These are phyloP conservation scores for Drosophila pseudotakahashii DNA, from an alignment of 2,888 invertebrate genomes.

Conservation along the genomic window DNA sequence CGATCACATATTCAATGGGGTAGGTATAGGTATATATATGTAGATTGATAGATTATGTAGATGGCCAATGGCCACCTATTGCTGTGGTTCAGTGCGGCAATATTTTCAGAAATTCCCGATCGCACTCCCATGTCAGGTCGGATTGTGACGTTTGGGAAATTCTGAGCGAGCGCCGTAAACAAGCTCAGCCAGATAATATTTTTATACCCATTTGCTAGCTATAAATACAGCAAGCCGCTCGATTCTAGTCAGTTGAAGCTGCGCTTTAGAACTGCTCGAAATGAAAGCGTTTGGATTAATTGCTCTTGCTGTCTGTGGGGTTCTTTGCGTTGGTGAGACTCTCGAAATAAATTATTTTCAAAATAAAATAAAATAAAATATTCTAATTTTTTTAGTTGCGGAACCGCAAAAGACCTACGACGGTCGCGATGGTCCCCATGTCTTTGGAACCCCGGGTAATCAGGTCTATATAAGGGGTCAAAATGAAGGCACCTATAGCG, in stretches of 20 bases:
- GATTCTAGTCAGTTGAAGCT: constrained; percentile 11
- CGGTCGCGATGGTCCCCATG: constrained; percentile 58
- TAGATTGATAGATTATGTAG: constrained; percentile 15
- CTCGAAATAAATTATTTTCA: too few species aligned
- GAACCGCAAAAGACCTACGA: constrained; percentile 56
- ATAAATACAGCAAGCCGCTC: constrained; percentile 17
- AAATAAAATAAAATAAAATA: not conserved
- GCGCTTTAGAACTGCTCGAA: constrained; percentile 16
- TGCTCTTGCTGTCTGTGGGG: constrained; percentile 12
- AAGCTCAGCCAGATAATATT: constrained; percentile 22
- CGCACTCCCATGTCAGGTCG: constrained; percentile 16
- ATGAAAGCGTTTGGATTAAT: constrained; percentile 30
- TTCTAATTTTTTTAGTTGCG: constrained; percentile 31
- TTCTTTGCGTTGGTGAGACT: constrained; percentile 6
- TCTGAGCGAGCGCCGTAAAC: constrained; percentile 29
- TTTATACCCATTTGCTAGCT: not conserved
- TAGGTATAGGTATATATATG: not conserved
- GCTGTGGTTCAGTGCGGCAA: constrained; percentile 1
- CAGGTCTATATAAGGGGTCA: constrained; percentile 65
- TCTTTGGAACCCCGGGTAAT: constrained; percentile 52
- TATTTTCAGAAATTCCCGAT: constrained; percentile 29
- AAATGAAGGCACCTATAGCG: constrained; percentile 56
- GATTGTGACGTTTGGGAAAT: constrained; percentile 29
- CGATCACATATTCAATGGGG: constrained; percentile 14
- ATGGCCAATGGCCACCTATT: constrained; percentile 7